Evolutionary conservation across 2,888 invertebrate genomes (phyloP).

Genomic region (Venusia cambrica): DNA sequence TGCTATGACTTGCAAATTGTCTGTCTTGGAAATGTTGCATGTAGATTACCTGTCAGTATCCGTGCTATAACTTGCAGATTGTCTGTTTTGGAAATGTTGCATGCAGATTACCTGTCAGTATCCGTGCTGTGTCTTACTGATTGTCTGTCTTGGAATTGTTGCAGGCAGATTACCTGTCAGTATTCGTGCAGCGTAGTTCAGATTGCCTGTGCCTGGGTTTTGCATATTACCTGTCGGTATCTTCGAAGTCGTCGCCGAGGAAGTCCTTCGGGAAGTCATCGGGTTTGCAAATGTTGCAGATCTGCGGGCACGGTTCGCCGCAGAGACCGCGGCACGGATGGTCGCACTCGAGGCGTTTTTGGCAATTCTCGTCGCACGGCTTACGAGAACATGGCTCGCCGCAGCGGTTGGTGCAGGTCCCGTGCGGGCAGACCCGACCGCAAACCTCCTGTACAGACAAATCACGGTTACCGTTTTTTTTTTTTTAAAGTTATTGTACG

Average conservation of each 20-base stretch:
- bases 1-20: too few relatives aligned
- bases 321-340: slow-evolving; percentile 86
- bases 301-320: slow-evolving; percentile 84
- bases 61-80: too few relatives aligned
- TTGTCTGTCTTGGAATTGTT: too few relatives aligned
- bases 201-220: too few relatives aligned
- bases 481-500: too few relatives aligned
- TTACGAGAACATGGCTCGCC: slow-evolving; percentile 62
- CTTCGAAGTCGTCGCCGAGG: slow-evolving; percentile 60
- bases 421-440: slow-evolving; percentile 67
- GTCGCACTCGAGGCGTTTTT: slow-evolving; percentile 63
- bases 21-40: too few relatives aligned
- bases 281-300: slow-evolving; percentile 81
- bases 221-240: slow-evolving; percentile 66
- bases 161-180: slow-evolving; percentile 58
- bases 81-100: too few relatives aligned
- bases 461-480: too few relatives aligned
- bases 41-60: too few relatives aligned
- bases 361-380: slow-evolving; percentile 69
- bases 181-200: too few relatives aligned
- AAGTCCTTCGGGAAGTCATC: slow-evolving; percentile 66
- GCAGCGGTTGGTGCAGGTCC: slow-evolving; percentile 67
- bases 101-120: too few relatives aligned
- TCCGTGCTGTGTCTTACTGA: too few relatives aligned
- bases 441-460: slow-evolving; percentile 61